Evolutionary conservation across 1,140 invertebrate species (phyloP), one percentile per base, ranked within the genome.

Genomic region (Anastatus disparis): DNA sequence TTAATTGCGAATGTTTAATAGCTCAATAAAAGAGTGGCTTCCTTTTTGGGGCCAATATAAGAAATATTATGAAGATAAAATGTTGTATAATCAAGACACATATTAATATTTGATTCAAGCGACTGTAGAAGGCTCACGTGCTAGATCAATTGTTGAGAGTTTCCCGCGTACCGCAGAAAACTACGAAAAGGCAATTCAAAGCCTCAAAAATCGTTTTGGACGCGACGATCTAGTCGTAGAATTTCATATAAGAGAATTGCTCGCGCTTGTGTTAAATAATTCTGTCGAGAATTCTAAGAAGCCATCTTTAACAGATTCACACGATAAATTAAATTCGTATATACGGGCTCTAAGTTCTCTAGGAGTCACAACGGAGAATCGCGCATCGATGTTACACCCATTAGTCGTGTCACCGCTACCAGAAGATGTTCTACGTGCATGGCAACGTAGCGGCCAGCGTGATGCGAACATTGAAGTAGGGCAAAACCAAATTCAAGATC

Each of bases 391-490:
- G 52, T 42, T 84, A 9, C 77, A 76, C 44, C 80, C 79, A 0
- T 58, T 84, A 38, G 77, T 82, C 42, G 77, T 82, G 61, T 82
- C 81, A 0, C 76, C 78, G 20, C 29, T 85, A 12, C 78, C 81
- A 3, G 77, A 79, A 46, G 75, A 82, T 13, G 38, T 78, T 9
- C n/a, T n/a, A n/a, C n/a, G n/a, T n/a, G n/a, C n/a, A 61, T 82
- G 10, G 52, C 71, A 12, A 56, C 66, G 1, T 81, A 77, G 80
- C 68, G 79, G 26, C n/a, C n/a, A n/a, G n/a, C n/a, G n/a, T n/a
- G n/a, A n/a, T n/a, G n/a, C n/a, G n/a, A n/a, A n/a, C n/a, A n/a
- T n/a, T n/a, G n/a, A n/a, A n/a, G n/a, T n/a, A n/a, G n/a, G n/a
- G n/a, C n/a, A n/a, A n/a, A n/a, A n/a, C n/a, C n/a, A n/a, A n/a